Conservation (phyloP, 2,888 invertebrate species). For the Hypercompe scribonia region DNA sequence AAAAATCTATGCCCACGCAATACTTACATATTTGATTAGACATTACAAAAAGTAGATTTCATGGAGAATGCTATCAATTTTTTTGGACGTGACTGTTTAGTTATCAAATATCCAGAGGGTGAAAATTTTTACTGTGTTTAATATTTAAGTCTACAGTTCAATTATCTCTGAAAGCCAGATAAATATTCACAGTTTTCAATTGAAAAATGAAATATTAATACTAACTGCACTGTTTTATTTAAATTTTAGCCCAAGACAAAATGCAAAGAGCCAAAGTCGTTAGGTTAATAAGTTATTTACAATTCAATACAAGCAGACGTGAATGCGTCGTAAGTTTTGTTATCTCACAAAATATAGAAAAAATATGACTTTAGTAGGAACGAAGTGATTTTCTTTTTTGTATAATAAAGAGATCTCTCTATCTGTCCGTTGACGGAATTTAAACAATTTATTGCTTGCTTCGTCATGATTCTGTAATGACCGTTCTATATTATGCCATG, state of each 20-base stretch:
- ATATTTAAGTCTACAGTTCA: neutral
- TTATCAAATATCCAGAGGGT: neutral
- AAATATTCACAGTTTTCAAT: neutral
- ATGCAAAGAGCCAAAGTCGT: neutral
- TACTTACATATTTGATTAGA: neutral
- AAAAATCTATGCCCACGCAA: neutral
- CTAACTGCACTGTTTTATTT: neutral
- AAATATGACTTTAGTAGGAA: neutral
- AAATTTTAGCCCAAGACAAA: neutral
- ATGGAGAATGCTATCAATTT: neutral
- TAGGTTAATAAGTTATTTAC: neutral
- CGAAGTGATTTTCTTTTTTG: neutral
- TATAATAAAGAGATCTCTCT: neutral
- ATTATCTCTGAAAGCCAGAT: neutral
- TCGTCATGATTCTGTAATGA: conserved; percentile 37
- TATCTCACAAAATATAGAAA: conserved; percentile 4
- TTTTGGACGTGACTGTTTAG: neutral
- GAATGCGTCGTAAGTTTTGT: conserved; percentile 2
- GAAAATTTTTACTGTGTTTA: neutral
- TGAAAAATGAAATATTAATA: no score
- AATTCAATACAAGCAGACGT: neutral
- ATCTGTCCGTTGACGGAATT: conserved; percentile 19
- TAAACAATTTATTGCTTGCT: conserved; percentile 30
- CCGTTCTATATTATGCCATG: conserved; percentile 28
- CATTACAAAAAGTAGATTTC: neutral